Base-by-base conservation (phyloP, 2,113 vertebrate species). In the Progne subis region DNA sequence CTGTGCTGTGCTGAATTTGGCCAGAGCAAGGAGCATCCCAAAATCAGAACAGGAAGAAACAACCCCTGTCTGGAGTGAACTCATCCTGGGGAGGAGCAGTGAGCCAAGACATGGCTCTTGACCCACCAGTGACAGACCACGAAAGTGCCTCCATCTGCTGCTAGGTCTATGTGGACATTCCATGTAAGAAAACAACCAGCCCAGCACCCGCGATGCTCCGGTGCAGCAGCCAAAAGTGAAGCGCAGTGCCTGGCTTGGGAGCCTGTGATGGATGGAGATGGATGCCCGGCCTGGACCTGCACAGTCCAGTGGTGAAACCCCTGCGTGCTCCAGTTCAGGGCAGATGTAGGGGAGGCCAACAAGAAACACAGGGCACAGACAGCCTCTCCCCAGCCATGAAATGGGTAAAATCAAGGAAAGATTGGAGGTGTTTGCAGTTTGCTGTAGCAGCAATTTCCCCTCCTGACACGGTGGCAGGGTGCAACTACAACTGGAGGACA, bases 401-500 rank as follows among this genome's bases (percentile, higher is more conserved):
- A 57, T 0, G 10, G 12, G 18, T 23, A 43, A 68, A 68, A 80
- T 26, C 12, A 47, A 61, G 14, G 14, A 55, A 32, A 72, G 41
- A 34, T 14, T 0, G 1, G 49, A 41, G 34, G 19, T 1, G 0
- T 31, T 63, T 15, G 34, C 0, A 11, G 31, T 39, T 53, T 29
- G 28, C 29, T 50, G 13, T 14, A 49, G 60, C 37, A 2, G 1
- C 43, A 25, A 8, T 71, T 75, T 16, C 49, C 17, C 20, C 24
- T 80, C n/a, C 26, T 0, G 0, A 39, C 6, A 3, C 1, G 11
- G 44, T 11, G 8, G 29, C 0, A 4, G 28, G 8, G 10, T 1
- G 1, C 25, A 56, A 16, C 20, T 0, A 4, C 49, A 39, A 20
- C 25, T 7, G 7, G 7, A 16, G 21, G 2, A 28, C 5, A 23